phyloP scores from a whole-genome alignment of 1,140 invertebrate species.

The Monochamus saltuarius region DNA sequence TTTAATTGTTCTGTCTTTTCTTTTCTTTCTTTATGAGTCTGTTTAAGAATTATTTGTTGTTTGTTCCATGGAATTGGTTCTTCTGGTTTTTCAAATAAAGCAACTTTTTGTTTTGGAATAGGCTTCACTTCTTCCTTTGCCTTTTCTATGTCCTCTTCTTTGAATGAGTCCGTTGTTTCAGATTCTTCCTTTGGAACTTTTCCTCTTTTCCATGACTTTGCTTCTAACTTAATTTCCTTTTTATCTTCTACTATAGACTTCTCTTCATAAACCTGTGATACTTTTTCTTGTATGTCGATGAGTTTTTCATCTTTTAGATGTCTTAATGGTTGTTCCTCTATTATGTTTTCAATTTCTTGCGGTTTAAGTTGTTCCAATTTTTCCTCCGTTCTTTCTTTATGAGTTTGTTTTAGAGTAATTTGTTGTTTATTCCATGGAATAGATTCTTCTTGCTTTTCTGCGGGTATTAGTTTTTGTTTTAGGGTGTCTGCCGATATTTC shows the following conservation, averaged over 20 bases:
- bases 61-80: slow-evolving; percentile 22
- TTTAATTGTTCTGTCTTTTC: background rate
- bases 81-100: slow-evolving; percentile 23
- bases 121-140: slow-evolving; percentile 9
- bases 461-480: slow-evolving; percentile 7
- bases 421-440: slow-evolving; percentile 52
- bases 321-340: background rate
- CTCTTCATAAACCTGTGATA: background rate
- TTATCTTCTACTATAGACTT: background rate
- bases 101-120: slow-evolving; percentile 21
- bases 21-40: background rate
- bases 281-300: slow-evolving; percentile 6
- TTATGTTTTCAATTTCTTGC: background rate
- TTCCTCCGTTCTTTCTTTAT: slow-evolving; percentile 50
- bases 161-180: slow-evolving; percentile 51
- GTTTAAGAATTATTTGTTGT: slow-evolving; percentile 3
- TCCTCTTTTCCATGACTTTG: slow-evolving; percentile 24
- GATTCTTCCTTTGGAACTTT: slow-evolving; percentile 55
- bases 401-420: slow-evolving; percentile 48
- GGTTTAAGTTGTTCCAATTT: slow-evolving; percentile 13
- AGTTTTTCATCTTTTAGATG: slow-evolving; percentile 20
- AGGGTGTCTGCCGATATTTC: slow-evolving; percentile 19
- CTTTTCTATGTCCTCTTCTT: slow-evolving; percentile 1
- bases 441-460: slow-evolving; percentile 34
- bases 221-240: background rate